Evolutionary conservation across 2,113 vertebrate species (phyloP).

Genomic region (Theristicus caerulescens): DNA sequence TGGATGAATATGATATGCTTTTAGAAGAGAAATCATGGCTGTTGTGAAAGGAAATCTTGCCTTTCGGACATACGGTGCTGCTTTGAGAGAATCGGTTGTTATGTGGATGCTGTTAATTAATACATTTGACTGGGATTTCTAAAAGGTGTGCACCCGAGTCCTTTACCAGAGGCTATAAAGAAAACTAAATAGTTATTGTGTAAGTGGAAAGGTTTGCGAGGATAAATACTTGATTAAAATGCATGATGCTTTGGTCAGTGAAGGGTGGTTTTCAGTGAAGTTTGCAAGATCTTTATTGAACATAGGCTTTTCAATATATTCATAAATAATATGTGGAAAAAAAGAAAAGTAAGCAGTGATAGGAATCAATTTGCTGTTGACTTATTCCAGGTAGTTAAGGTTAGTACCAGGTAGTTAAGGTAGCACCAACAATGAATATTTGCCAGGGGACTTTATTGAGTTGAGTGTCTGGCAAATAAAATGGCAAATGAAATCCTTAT

Average conservation of each 20-base stretch:
- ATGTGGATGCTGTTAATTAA: not conserved
- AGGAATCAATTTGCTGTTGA: not conserved
- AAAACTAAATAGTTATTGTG: not conserved
- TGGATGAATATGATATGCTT: not conserved
- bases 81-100: not conserved
- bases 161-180: not conserved
- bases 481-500: not conserved
- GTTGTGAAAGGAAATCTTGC: not conserved
- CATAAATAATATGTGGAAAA: not conserved
- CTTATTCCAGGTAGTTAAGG: not conserved
- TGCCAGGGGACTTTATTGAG: not conserved
- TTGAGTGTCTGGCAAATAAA: not conserved
- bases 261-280: not conserved
- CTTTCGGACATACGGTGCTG: not conserved
- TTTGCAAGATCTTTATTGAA: not conserved
- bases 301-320: not conserved
- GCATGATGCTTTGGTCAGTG: not conserved
- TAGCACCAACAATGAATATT: not conserved
- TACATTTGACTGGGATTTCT: not conserved
- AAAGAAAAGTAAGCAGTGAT: not conserved
- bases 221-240: not conserved
- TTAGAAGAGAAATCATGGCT: not conserved
- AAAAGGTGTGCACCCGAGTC: not conserved
- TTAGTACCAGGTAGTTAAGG: not conserved
- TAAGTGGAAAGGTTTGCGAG: not conserved